Evolutionary conservation across 1,140 invertebrate species (phyloP), one percentile per base, ranked within the genome.

Genomic region (Lamellibrachia luymesi): DNA sequence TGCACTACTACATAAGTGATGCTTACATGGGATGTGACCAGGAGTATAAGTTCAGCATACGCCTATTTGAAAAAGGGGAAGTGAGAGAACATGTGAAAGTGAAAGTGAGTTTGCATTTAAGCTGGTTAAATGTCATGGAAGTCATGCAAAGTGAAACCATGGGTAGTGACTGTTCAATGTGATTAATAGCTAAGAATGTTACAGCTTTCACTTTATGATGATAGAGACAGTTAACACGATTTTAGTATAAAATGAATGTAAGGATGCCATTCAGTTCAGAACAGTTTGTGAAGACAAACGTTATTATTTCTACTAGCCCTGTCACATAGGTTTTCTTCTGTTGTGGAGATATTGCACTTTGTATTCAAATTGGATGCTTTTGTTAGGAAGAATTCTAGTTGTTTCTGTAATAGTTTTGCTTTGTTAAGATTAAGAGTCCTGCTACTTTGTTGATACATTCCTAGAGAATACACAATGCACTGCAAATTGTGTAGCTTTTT

Each of bases 1-100:
- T 98, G 0, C 96, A 99, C 64, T 99, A 99, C 96, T 99, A 99
- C 96, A 99, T 99, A 99, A 99, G 98, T 95, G 99, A 99, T 96
- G 98, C 99, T 1, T 99, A 99, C 95, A 97, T 99, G 95, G 99
- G 99, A 22, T 99, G 98, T 95, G 99, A 99, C 97, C 96, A 96
- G 94, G 96, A 96, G 93, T 96, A 96, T 93, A 96, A 96, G 94
- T 96, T 96, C 95, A 97, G 97, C 1, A 97, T 99, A 80, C 25
- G 4, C 5, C 13, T 80, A 10, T 80, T 22, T 80, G 64, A 17
- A 80, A 22, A 80, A 80, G 13, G 7, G 6, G 64, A 80, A 8
- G 5, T 6, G 64, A 80, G 25, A 80, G 5, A 80, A 80, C 13
- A 80, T 17, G 52, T 56, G 17, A 17, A 0, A 6, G 64, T 80